Evolutionary conservation across 2,113 vertebrate genomes (phyloP).

Genomic region (Globicephala melas): DNA sequence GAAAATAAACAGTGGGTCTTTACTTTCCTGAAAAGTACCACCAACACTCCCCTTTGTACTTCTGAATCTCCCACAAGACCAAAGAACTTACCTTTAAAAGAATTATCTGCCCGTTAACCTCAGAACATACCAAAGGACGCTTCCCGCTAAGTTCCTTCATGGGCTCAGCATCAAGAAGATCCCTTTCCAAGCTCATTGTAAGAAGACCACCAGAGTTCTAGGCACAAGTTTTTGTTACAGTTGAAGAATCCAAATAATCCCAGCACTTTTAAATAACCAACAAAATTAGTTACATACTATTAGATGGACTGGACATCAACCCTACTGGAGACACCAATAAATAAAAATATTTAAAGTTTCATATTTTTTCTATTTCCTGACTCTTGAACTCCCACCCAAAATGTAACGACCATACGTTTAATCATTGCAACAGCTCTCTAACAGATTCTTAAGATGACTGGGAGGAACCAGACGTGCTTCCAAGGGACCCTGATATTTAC

Average conservation of each 20-base stretch:
- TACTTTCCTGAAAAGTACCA: not conserved
- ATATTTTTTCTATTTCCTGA: not conserved
- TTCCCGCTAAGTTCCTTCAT: slow-evolving; percentile 86
- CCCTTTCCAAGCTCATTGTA: slow-evolving; percentile 83
- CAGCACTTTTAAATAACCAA: slow-evolving; percentile 11
- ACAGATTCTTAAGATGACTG: not conserved
- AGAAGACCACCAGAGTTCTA: slow-evolving; percentile 87
- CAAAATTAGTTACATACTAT: not conserved
- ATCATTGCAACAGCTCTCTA: not conserved
- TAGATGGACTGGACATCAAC: not conserved
- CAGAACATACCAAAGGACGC: slow-evolving; percentile 83
- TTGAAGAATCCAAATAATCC: slow-evolving; percentile 20
- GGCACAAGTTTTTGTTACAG: slow-evolving; percentile 57
- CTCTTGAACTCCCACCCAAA: not conserved
- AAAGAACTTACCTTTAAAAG: slow-evolving; percentile 85
- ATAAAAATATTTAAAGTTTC: slow-evolving; percentile 28
- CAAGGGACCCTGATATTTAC: not conserved
- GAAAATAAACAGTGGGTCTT: not conserved
- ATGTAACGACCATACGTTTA: slow-evolving; percentile 5
- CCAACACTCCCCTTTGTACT: not conserved
- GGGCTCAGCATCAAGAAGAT: slow-evolving; percentile 86
- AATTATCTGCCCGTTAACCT: slow-evolving; percentile 83
- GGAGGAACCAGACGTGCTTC: not conserved
- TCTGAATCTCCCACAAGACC: not conserved
- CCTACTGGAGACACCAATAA: not conserved